Evolutionary conservation across 2,888 invertebrate species (phyloP), one percentile per base, ranked within the genome.

Genomic region (Himalopsyche kuldschensis): DNA sequence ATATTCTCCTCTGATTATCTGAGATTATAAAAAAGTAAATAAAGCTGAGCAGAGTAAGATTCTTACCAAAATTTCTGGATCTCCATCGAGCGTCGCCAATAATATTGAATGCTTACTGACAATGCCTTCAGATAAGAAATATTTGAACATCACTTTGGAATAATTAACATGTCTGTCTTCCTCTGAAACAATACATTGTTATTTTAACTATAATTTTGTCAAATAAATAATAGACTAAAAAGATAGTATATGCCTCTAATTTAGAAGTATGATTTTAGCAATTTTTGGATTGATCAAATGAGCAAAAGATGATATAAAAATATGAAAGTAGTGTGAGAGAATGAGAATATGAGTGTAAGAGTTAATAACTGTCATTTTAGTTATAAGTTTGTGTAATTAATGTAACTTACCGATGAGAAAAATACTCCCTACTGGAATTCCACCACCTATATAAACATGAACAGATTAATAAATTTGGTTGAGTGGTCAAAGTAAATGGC

Each of bases 111-210:
- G 97, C 48, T 94, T 93, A 86, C 94, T 94, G 31, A 95, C 93
- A 24, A 97, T 91, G 55, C 97, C 97, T 91, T 98, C 98, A n/a
- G 97, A 96, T 86, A 97, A 90, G 88, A 96, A 98, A 89, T 97
- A 97, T 89, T 96, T 97, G 27, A 94, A 90, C 87, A 98, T 90
- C 78, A 97, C 92, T 89, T 94, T 94, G 79, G 97, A 94, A 89
- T 97, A 97, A 84, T 92, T 94, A 10, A 94, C 95, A 88, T 94
- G 93, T 5, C 93, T 92, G 91, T 98, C 98, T 92, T 98, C 97
- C 91, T 98, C 97, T 97, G 90, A 83, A 93, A 86, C 85, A 81
- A 83, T 87, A 80, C 87, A 82, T 82, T 81, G 41, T 55, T 31
- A 5, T 48, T 4, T 27, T 20, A 79, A 63, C 15, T n/a, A 20